These are phyloP conservation scores for Cheilosia urbana DNA, from an alignment of 2,888 invertebrate species.

Conservation along the genomic window DNA sequence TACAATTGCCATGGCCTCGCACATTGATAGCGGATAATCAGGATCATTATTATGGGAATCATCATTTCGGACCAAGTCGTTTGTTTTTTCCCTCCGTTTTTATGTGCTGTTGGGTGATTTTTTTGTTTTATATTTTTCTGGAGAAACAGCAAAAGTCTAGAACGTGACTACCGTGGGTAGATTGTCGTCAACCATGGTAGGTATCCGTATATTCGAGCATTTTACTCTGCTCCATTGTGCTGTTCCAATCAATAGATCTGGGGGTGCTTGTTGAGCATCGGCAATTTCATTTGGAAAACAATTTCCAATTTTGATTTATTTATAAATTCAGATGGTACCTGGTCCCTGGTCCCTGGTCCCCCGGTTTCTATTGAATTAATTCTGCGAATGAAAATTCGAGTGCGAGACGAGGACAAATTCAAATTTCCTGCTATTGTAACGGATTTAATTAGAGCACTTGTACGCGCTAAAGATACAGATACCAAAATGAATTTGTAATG, in stretches of 20 bases:
- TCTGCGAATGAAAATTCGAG: neutral
- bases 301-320: conserved; percentile 75
- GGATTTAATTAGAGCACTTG: conserved; percentile 63
- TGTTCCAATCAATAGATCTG: conserved; percentile 48
- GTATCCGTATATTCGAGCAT: neutral
- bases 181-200: conserved; percentile 12
- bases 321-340: conserved; percentile 63
- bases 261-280: conserved; percentile 38
- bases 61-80: conserved; percentile 71
- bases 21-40: conserved; percentile 76
- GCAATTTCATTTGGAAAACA: conserved; percentile 72
- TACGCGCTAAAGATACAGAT: conserved; percentile 12
- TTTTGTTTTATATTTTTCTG: conserved; percentile 8
- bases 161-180: conserved; percentile 58
- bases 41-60: conserved; percentile 76
- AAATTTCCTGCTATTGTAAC: conserved; percentile 66
- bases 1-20: conserved; percentile 72
- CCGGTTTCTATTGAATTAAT: conserved; percentile 16
- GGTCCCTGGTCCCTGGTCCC: conserved; percentile 15
- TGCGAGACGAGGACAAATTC: conserved; percentile 27
- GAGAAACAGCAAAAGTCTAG: conserved; percentile 35
- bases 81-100: conserved; percentile 46
- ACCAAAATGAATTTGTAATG: conserved; percentile 63
- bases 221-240: conserved; percentile 22
- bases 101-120: conserved; percentile 16